phyloP scores from a whole-genome alignment of 92 coral and sea anemone species.

The Chrysogorgia sp. region DNA sequence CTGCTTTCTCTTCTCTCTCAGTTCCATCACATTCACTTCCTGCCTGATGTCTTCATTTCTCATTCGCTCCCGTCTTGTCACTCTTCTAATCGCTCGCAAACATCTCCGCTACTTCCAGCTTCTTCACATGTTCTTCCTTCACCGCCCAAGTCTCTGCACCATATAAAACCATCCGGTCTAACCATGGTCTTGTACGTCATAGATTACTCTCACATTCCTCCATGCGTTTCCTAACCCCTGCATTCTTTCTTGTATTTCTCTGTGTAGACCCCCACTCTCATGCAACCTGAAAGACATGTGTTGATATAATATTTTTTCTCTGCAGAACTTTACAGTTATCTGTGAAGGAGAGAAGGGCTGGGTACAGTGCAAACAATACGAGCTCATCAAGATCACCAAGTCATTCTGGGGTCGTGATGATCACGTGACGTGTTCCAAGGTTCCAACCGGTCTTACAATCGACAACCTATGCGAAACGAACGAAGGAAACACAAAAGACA shows the following conservation, averaged over 20 bases:
- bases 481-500: constrained; percentile 70
- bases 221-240: too few species aligned
- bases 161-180: too few species aligned
- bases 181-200: too few species aligned
- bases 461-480: constrained; percentile 92
- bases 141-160: too few species aligned
- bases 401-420: constrained; percentile 99
- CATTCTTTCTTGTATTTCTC: too few species aligned
- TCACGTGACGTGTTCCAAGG: constrained; percentile 98
- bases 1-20: not conserved
- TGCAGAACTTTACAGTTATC: constrained; percentile 98
- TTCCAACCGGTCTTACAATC: constrained; percentile 87
- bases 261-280: not conserved
- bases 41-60: too few species aligned
- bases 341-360: constrained; percentile 99
- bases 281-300: not conserved
- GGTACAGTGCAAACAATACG: constrained; percentile 99
- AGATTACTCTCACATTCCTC: too few species aligned
- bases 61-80: too few species aligned
- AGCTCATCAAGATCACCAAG: constrained; percentile 93
- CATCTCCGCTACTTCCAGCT: too few species aligned
- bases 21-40: too few species aligned
- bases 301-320: not conserved
- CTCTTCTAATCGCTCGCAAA: too few species aligned
- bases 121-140: too few species aligned